A percentile compares a stretch with the other conserved stretches of the same genome.
Conservation (phyloP, 2,797 vertebrate species). For the Glyptemys insculpta region DNA sequence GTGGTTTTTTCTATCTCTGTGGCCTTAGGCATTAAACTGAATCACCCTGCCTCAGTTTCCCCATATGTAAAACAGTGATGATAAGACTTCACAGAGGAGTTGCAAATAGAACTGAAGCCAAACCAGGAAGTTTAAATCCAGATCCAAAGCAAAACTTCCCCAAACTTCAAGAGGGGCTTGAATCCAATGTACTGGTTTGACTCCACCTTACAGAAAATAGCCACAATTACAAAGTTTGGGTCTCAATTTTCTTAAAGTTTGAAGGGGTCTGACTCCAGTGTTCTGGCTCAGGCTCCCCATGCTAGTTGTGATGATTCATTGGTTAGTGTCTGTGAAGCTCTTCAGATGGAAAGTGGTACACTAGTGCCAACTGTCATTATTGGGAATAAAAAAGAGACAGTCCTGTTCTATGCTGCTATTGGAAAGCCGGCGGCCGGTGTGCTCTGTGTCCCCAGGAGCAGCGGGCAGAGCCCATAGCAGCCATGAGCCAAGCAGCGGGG, state of each 20-base stretch:
- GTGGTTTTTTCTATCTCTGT: background rate
- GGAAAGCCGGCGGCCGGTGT: too few relatives aligned
- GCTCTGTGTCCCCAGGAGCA: too few relatives aligned
- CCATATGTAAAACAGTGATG: background rate
- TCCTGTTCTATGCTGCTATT: conserved; percentile 42
- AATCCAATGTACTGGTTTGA: background rate
- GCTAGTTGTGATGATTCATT: background rate
- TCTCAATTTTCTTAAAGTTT: background rate
- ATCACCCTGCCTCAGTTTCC: background rate
- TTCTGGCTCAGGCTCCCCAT: background rate
- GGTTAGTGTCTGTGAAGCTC: conserved; percentile 21
- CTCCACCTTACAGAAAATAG: background rate
- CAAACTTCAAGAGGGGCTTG: background rate
- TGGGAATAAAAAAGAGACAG: conserved; percentile 28
- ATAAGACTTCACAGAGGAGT: background rate
- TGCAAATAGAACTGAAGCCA: background rate
- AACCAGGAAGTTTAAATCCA: background rate
- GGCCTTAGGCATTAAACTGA: background rate
- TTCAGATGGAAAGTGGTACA: conserved; percentile 11
- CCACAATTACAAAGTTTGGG: background rate
- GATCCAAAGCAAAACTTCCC: background rate
- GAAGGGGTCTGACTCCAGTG: background rate
- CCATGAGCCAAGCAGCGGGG: too few relatives aligned
- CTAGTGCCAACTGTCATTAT: background rate
- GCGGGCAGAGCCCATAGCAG: too few relatives aligned